Base-by-base conservation (phyloP, 2,797 vertebrate species). In the Onychomys arenicola region DNA sequence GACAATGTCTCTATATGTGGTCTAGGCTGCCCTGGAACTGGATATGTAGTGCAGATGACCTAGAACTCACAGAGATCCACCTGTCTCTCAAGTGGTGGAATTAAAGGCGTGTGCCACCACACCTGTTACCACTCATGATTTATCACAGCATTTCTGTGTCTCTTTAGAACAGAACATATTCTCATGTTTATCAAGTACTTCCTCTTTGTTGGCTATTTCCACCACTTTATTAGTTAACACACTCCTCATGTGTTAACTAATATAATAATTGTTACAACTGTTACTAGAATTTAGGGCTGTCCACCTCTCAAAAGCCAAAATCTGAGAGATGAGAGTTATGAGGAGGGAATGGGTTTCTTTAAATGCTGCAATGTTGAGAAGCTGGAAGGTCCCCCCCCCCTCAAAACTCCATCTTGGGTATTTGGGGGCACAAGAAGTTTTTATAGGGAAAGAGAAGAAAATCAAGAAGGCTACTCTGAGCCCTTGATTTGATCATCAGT, bases 401-500 rank as follows among this genome's bases (percentile, higher is more conserved):
- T 14, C 12, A 32, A 46, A 32, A 46, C 16, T 32, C 17, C 40
- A 34, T 6, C 27, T 46, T 65, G 29, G 81, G 61, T 29, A 12
- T 19, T 19, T 10, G 43, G 40, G 40, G 59, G 40, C 81, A 43
- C 81, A 46, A 46, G 40, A 84, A 37, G 25, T 29, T 65, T 83
- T 84, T 40, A 65, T 12, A 43, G 59, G 40, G 61, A 67, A 34
- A 46, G 82, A 21, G 40, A 65, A 21, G 40, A 65, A 34, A 43
- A 46, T 9, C 49, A 63, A 59, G 57, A 63, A 84, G 57, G 17
- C 14, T 8, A 12, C 29, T 61, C 37, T 5, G 8, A 43, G 37
- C 3, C 2, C 29, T n/a, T n/a, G n/a, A n/a, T n/a, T n/a, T 63
- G 21, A 8, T 49, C 19, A 1, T 5, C 32, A 19, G 12, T 43